Conservation (phyloP, 2,113 vertebrate genomes). For the Megaceryle torquata region DNA sequence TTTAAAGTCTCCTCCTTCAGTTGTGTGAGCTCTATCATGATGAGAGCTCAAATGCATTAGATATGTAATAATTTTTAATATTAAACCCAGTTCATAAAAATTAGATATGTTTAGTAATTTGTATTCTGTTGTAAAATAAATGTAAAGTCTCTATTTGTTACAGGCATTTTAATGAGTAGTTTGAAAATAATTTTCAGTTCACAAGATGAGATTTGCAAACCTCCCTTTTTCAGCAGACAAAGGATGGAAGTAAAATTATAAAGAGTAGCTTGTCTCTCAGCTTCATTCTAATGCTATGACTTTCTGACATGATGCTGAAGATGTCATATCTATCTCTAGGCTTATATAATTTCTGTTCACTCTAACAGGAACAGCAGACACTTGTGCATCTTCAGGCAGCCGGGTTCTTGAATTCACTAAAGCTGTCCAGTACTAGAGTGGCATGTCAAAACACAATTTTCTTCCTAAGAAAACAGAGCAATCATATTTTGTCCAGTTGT, state of each 20-base stretch:
- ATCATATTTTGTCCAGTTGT: not conserved
- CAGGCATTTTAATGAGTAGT: not conserved
- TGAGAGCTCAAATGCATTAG: not conserved
- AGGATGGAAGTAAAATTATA: constrained; percentile 21
- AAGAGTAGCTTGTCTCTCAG: not conserved
- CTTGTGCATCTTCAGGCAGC: not conserved
- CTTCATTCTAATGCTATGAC: not conserved
- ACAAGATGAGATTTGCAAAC: not conserved
- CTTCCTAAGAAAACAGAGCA: not conserved
- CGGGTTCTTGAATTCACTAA: constrained; percentile 3
- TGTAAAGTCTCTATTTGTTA: not conserved
- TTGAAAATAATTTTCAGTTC: constrained; percentile 30
- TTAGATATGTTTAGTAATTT: not conserved
- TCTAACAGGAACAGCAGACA: not conserved
- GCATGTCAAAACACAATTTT: not conserved
- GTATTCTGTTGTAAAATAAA: not conserved
- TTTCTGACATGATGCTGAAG: not conserved
- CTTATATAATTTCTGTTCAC: not conserved
- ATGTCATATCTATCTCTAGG: not conserved
- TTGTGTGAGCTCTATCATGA: not conserved
- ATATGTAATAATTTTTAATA: not conserved
- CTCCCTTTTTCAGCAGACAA: not conserved
- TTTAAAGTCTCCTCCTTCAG: not conserved
- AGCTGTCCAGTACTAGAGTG: not conserved
- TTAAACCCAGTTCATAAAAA: not conserved